A percentile compares a stretch with the other conserved stretches of the same genome.
phyloP scores from a whole-genome alignment of 2,797 vertebrate genomes.

The Gorsachius magnificus region DNA sequence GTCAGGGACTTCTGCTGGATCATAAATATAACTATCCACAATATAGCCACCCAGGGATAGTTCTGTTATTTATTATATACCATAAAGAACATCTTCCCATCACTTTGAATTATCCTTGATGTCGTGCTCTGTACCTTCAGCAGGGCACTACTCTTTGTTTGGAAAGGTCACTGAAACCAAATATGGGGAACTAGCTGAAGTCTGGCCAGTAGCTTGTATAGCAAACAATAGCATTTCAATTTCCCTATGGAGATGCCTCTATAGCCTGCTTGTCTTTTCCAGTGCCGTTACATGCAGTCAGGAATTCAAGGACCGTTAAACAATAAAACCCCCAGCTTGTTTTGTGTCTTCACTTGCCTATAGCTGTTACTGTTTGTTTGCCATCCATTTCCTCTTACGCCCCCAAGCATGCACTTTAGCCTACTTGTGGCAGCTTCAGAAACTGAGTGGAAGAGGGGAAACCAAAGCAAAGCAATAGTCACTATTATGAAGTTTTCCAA shows the following conservation, averaged over 20 bases:
- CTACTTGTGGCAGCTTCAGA: not conserved
- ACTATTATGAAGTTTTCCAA: not conserved
- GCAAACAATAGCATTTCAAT: conserved; percentile 17
- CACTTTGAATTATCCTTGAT: conserved; percentile 35
- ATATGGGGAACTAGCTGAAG: not conserved
- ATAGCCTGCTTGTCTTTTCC: conserved; percentile 24
- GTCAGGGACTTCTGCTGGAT: conserved; percentile 6
- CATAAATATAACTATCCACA: conserved; percentile 21
- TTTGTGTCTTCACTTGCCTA: not conserved
- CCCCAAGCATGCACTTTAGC: not conserved
- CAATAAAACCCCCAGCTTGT: conserved; percentile 24
- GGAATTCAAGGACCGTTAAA: conserved; percentile 25
- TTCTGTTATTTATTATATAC: conserved; percentile 37
- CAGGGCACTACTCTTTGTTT: not conserved
- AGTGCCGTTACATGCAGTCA: not conserved
- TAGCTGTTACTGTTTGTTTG: not conserved
- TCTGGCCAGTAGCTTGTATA: not conserved
- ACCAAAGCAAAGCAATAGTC: not conserved
- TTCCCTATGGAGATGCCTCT: conserved; percentile 14
- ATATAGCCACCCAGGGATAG: not conserved
- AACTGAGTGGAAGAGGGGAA: not conserved
- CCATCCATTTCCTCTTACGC: not conserved
- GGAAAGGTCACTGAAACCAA: conserved; percentile 31
- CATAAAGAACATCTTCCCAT: conserved; percentile 29
- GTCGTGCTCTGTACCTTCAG: not conserved